Conservation (phyloP, 2,797 vertebrate genomes). For the Squalus acanthias region DNA sequence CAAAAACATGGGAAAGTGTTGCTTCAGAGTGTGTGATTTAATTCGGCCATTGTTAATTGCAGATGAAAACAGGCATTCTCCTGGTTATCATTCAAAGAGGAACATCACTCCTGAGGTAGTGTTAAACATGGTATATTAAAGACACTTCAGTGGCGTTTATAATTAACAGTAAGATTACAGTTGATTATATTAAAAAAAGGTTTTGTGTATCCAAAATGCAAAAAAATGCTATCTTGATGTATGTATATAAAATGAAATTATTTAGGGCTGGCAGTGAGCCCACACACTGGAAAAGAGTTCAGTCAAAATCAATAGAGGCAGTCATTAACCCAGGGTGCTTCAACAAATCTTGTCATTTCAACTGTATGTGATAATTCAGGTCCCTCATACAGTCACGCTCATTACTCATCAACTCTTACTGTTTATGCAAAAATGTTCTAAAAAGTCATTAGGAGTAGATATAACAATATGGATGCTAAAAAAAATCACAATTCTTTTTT, state of each 20-base stretch:
- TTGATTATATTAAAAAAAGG: background rate
- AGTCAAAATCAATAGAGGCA: background rate
- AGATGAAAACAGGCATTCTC: background rate
- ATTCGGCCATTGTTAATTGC: background rate
- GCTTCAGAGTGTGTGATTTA: background rate
- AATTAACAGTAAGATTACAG: background rate
- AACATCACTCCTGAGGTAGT: background rate
- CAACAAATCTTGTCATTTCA: background rate
- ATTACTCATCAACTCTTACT: background rate
- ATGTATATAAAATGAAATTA: constrained; percentile 19
- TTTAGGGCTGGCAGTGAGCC: background rate
- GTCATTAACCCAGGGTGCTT: constrained; percentile 13
- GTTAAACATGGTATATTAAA: background rate
- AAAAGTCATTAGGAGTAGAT: background rate
- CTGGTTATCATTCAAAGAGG: background rate
- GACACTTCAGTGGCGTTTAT: background rate
- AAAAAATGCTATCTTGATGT: background rate
- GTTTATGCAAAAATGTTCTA: constrained; percentile 22
- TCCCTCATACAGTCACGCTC: background rate
- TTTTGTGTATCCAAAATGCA: background rate
- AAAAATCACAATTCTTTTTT: background rate
- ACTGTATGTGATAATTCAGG: background rate
- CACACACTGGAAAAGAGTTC: background rate
- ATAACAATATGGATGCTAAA: background rate
- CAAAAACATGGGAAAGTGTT: background rate